Evolutionary conservation across 2,797 vertebrate genomes (phyloP), one percentile per base, ranked within the genome.

Genomic region (Eurystomus glaucurus): DNA sequence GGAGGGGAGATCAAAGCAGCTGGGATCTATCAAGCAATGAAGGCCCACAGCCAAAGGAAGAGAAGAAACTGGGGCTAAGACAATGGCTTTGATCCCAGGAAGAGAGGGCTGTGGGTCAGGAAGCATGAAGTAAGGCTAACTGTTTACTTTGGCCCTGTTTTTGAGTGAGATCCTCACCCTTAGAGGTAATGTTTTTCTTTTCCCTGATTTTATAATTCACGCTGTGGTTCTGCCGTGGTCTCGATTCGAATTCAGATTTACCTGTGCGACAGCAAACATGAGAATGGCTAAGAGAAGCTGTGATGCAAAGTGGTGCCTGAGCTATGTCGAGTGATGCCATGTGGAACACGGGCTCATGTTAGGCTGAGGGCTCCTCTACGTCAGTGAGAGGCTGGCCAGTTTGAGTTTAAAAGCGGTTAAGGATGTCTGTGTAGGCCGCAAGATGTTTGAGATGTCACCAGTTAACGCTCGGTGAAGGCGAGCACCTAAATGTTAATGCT

Each of bases 71-170:
- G 26, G 70, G 60, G 31, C 45, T 65, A 81, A 75, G 70, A 92
- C 15, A 69, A 77, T 82, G 95, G 92, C 96, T 94, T 97, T 96
- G 96, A 95, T 93, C 96, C 90, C 88, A 96, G 96, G 77, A 97
- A 95, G 88, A 93, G 79, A 90, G 69, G 69, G 22, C 43, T 85
- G 31, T 5, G 33, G 88, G 90, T 93, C 95, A 97, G 83, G 93
- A 96, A 96, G 70, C 14, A 84, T 93, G 90, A 96, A 87, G 66
- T 92, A 92, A 96, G 88, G 18, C 70, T 66, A 37, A 43, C 57
- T 90, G 77, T 93, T 94, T 94, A 50, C 18, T 82, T 94, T 97
- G 97, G 95, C 65, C 16, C 28, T 85, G 16, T 0, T 41, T 88
- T 95, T 58, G 51, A 85, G 46, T 48, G 77, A 50, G 50, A 10